A percentile compares a stretch with the other conserved stretches of the same genome.
phyloP scores from a whole-genome alignment of 2,797 vertebrate genomes.

The Onychomys leucogaster region DNA sequence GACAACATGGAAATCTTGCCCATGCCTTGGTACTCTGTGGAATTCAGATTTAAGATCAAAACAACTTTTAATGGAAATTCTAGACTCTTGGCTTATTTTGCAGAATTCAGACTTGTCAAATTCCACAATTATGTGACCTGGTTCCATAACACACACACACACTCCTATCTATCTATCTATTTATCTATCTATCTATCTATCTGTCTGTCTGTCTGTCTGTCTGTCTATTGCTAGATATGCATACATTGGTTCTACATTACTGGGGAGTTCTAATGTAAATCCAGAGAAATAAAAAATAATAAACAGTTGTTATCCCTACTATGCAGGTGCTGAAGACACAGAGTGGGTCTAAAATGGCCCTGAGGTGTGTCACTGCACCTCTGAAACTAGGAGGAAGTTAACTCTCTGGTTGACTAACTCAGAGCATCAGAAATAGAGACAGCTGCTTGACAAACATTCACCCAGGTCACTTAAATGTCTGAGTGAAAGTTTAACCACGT shows the following conservation, averaged over 20 bases:
- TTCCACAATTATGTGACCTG: neutral
- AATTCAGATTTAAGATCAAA: neutral
- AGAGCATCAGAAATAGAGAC: conserved; percentile 11
- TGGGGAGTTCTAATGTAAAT: neutral
- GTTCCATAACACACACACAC: neutral
- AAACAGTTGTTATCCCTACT: neutral
- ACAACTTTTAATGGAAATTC: neutral
- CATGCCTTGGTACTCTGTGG: neutral
- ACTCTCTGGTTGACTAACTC: neutral
- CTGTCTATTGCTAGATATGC: no score
- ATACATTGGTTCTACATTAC: neutral
- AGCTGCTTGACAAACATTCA: neutral
- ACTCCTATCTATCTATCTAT: no score
- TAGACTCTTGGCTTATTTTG: neutral
- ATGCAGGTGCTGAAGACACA: neutral
- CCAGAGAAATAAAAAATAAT: neutral
- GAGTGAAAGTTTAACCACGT: neutral
- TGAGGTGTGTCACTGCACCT: neutral
- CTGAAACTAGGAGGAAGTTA: neutral
- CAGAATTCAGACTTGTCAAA: neutral
- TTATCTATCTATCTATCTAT: no score
- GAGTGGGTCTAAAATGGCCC: neutral
- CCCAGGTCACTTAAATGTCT: neutral
- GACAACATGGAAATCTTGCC: neutral
- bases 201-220: no score